Conservation (phyloP, 2,888 invertebrate species). For the Anorthoa munda region DNA sequence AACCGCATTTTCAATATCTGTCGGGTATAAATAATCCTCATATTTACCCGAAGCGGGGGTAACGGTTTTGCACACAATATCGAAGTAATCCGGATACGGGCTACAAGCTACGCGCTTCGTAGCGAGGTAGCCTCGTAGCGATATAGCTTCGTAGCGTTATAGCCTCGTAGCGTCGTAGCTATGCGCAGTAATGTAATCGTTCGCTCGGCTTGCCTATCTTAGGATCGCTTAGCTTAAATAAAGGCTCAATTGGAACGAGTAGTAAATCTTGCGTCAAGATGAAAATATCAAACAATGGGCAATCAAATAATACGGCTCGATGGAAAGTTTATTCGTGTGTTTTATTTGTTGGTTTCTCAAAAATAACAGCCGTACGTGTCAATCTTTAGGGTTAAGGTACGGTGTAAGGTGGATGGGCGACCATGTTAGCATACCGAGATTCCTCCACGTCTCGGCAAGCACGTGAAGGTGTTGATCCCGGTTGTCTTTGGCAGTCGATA, state of each 20-base stretch:
- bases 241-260: conserved; percentile 24
- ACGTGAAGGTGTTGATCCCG: too few relatives aligned
- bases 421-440: neutral
- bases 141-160: too few relatives aligned
- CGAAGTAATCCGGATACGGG: conserved; percentile 49
- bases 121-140: conserved; percentile 26
- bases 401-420: too few relatives aligned
- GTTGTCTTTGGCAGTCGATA: too few relatives aligned
- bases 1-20: conserved; percentile 51
- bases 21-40: conserved; percentile 55
- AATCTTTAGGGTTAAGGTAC: too few relatives aligned
- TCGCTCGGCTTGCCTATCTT: conserved; percentile 25
- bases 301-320: neutral
- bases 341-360: too few relatives aligned
- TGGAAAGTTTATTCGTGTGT: neutral
- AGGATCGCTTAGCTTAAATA: conserved; percentile 51
- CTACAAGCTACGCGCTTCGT: conserved; percentile 29
- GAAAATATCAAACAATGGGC: conserved; percentile 33
- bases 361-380: too few relatives aligned
- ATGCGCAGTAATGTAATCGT: conserved; percentile 33
- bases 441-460: too few relatives aligned
- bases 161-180: conserved; percentile 37
- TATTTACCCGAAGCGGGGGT: conserved; percentile 45
- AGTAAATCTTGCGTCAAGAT: conserved; percentile 21
- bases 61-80: conserved; percentile 63